Conservation (phyloP, 2,888 invertebrate genomes). For the Matsumyia berberina region DNA sequence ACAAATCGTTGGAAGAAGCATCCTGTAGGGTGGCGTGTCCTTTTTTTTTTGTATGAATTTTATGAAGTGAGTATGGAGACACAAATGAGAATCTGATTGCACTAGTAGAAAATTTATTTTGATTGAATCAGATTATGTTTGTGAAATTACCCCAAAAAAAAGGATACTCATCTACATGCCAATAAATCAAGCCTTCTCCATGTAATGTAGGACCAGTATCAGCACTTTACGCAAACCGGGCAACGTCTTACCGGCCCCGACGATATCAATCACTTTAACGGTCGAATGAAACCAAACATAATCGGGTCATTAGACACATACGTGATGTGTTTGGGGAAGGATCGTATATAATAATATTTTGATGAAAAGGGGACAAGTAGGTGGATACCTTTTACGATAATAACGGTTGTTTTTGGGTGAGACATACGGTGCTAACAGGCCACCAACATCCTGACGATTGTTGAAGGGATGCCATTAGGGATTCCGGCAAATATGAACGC, state of each 20-base stretch:
- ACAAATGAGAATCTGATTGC: slow-evolving; percentile 1
- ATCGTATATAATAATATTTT: slow-evolving; percentile 22
- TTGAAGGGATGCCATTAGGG: not conserved
- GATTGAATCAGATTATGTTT: not conserved
- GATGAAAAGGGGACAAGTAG: not conserved
- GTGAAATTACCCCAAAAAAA: not conserved
- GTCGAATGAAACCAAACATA: slow-evolving; percentile 56
- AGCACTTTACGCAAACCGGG: slow-evolving; percentile 17
- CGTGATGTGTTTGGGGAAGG: slow-evolving; percentile 52
- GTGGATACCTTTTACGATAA: slow-evolving; percentile 5
- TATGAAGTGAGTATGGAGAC: slow-evolving; percentile 6
- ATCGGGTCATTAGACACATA: slow-evolving; percentile 66
- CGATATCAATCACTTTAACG: slow-evolving; percentile 66
- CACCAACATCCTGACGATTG: too few relatives aligned
- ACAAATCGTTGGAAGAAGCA: slow-evolving; percentile 5
- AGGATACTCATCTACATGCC: not conserved
- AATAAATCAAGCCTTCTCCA: not conserved
- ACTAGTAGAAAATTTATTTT: not conserved
- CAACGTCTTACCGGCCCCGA: not conserved
- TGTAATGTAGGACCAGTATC: not conserved
- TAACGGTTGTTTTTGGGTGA: not conserved
- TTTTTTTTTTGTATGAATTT: slow-evolving; percentile 1
- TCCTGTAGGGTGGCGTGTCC: not conserved
- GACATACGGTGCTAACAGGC: slow-evolving; percentile 1
- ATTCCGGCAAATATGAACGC: not conserved